Evolutionary conservation across 2,797 vertebrate genomes (phyloP), one percentile per base, ranked within the genome.

Genomic region (Kryptolebias ocellatus): DNA sequence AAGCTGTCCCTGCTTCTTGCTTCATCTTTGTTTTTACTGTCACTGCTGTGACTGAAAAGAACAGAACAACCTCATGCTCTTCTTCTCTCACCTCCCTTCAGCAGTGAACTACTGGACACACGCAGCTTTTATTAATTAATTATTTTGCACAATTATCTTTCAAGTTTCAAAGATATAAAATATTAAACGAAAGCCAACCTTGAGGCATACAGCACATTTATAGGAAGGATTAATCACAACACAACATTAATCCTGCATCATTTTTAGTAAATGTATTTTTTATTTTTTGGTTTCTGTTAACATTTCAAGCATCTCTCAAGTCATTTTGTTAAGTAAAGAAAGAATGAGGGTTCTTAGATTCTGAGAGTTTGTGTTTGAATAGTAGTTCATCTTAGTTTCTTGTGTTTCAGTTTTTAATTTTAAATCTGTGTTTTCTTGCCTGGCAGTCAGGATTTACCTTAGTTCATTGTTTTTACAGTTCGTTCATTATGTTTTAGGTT

Each of bases 1-100:
- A 60, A 66, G 61, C 58, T 24, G 49, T 49, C 20, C 83, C 76
- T 83, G 55, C 71, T 72, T 80, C 55, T 44, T 59, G 64, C 57
- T 53, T 64, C 45, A 11, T 53, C 67, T 78, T 18, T 68, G 52
- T 46, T 76, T 66, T 68, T 65, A 63, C 59, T 42, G 46, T 68
- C 31, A 67, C 52, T 59, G 17, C 60, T 57, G 70, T 46, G 27
- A 16, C 67, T 70, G 55, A 31, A 65, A 56, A 56, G 16, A 72
- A 29, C 8, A 44, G 66, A 60, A 76, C 50, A 61, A 29, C 63
- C 67, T 71, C 42, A 46, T 45, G 54, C 57, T 52, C 37, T 49
- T 55, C 53, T 56, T 55, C 53, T 59, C 27, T 58, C 2, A 3
- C 24, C 31, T 28, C 5, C 31, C 1, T 46, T 54, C 53, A 12